Conservation (phyloP, 2,113 vertebrate species). For the Cyrtonyx montezumae region DNA sequence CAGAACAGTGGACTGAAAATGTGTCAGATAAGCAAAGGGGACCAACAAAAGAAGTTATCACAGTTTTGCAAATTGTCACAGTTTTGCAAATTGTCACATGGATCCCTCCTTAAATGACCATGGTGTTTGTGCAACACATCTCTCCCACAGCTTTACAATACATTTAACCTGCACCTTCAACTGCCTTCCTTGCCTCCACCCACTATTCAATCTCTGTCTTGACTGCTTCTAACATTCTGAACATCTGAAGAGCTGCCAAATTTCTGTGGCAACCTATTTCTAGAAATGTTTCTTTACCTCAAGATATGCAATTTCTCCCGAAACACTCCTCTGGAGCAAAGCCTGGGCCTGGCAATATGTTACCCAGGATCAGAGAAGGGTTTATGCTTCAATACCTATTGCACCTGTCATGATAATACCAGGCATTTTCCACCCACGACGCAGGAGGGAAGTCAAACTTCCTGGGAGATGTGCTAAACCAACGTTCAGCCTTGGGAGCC, state of each 20-base stretch:
- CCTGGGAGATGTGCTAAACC: slow-evolving; percentile 65
- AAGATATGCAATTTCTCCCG: slow-evolving; percentile 34
- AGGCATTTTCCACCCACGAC: slow-evolving; percentile 45
- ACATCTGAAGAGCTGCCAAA: slow-evolving; percentile 19
- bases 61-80: not conserved
- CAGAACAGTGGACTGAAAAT: rapidly evolving
- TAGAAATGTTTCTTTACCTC: slow-evolving; percentile 55
- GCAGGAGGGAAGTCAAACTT: slow-evolving; percentile 65
- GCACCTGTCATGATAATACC: slow-evolving; percentile 55
- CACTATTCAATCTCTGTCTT: not conserved
- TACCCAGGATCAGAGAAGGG: slow-evolving; percentile 18
- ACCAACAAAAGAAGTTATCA: not conserved
- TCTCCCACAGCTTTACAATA: not conserved
- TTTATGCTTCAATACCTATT: slow-evolving; percentile 65
- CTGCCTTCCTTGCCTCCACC: not conserved
- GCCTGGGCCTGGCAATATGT: slow-evolving; percentile 60
- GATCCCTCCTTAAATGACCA: not conserved
- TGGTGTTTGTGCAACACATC: not conserved
- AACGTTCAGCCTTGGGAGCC: slow-evolving; percentile 57
- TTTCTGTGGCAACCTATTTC: slow-evolving; percentile 37
- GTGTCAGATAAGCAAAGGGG: rapidly evolving
- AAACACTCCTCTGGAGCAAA: slow-evolving; percentile 51
- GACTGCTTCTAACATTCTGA: not conserved
- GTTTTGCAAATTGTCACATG: not conserved
- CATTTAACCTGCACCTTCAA: not conserved